Percentiles rank a stretch among this genome's conserved stretches.
Evolutionary conservation across 2,113 vertebrate genomes (phyloP).

Genomic region (Fregetta grallaria): DNA sequence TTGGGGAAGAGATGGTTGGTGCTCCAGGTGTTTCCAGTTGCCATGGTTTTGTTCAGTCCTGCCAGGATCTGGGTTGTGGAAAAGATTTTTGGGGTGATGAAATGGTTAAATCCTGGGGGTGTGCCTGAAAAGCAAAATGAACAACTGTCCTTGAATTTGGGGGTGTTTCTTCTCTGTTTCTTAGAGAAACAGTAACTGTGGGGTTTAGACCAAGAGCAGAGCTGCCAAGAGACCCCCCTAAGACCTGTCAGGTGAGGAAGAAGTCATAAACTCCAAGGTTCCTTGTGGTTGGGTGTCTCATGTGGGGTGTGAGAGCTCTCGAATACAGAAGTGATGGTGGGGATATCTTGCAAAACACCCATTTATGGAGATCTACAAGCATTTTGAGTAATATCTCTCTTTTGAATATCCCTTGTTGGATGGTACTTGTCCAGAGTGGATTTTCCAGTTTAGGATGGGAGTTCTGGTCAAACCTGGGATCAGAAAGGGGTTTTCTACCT

Average conservation of each 20-base stretch:
- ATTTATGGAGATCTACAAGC: not conserved
- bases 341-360: not conserved
- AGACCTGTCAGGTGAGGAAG: not conserved
- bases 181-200: not conserved
- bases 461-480: not conserved
- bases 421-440: not conserved
- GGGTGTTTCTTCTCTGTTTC: not conserved
- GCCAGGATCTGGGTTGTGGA: not conserved
- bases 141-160: not conserved
- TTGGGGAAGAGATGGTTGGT: not conserved
- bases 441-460: not conserved
- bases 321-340: not conserved
- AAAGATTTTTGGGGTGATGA: not conserved
- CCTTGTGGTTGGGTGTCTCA: not conserved
- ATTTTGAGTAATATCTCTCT: not conserved
- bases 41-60: not conserved
- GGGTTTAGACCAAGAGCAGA: not conserved
- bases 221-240: not conserved
- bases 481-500: not conserved
- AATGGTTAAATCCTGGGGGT: not conserved
- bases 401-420: not conserved
- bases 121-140: not conserved
- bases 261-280: not conserved
- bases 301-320: not conserved
- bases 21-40: not conserved